Conservation (phyloP, 2,113 vertebrate genomes). For the Stercorarius parasiticus region DNA sequence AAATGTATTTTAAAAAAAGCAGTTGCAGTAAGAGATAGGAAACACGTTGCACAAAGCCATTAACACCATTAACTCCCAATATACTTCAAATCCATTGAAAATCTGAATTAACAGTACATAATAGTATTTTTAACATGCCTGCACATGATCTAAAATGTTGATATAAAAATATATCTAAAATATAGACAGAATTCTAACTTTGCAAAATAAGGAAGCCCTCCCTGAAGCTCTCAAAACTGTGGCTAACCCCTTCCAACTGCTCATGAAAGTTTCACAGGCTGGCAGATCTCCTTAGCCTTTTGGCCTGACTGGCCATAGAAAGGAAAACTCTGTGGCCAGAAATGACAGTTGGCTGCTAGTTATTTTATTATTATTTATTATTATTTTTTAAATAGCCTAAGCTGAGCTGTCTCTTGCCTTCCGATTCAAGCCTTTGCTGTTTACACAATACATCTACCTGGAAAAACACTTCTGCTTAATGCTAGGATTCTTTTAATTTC, state of each 20-base stretch:
- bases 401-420: neutral
- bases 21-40: conserved; percentile 3
- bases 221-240: neutral
- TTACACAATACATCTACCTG: neutral
- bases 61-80: neutral
- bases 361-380: neutral
- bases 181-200: neutral
- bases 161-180: neutral
- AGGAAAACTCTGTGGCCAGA: neutral
- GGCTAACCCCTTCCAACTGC: neutral
- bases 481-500: neutral
- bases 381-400: neutral
- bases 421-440: neutral
- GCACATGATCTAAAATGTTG: neutral
- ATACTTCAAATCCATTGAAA: neutral
- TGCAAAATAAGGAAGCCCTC: neutral
- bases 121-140: neutral
- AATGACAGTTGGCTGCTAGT: neutral
- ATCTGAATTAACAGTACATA: neutral
- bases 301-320: neutral
- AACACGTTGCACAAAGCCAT: neutral
- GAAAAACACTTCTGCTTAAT: neutral
- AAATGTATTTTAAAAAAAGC: neutral
- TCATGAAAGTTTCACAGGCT: neutral
- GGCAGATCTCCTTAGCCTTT: neutral